Evolutionary conservation across 2,888 invertebrate genomes (phyloP), one percentile per base, ranked within the genome.

Genomic region (Bhutanitis thaidina): DNA sequence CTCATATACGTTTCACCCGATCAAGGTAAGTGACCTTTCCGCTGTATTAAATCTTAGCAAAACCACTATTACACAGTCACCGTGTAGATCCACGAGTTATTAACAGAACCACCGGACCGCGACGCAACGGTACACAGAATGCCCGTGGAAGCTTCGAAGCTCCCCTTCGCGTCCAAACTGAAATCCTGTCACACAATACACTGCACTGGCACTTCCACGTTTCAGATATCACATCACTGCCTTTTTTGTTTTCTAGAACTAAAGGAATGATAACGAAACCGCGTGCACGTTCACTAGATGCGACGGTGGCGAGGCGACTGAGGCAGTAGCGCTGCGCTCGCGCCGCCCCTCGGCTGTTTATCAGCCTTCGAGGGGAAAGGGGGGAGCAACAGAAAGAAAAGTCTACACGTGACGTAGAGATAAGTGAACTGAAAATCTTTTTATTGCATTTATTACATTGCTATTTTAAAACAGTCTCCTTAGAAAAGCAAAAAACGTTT

Each of bases 1-100:
- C 47, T 59, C 60, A 59, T 52, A 52, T 49, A 59, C 59, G 55
- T 67, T 67, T 72, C 66, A 66, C 68, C 72, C 77, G 71, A 76
- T 72, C 76, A 84, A 84, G 87, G 87, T 86, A 85, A 81, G 84
- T 83, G 85, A 86, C 82, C 87, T 85, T 82, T 82, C 68, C 79
- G 74, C 74, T 65, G 76, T 72, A 71, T 73, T 80, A 82, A 79
- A 83, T 84, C 85, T 86, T 80, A 74, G 81, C 76, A 74, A 72
- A 79, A 72, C 74, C 77, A 80, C 82, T 80, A 77, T 73, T 72
- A 76, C 80, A 74, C 75, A 69, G 69, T 64, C 69, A 82, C 82
- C n/a, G n/a, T 77, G 80, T 78, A 78, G 76, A 83, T 81, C 78
- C 80, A 78, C 74, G 69, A 80, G 80, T 79, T 84, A 81, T 85